A percentile compares a stretch with the other conserved stretches of the same genome.
These are phyloP conservation scores for Alouatta palliata DNA, from an alignment of 2,113 vertebrate genomes.

Conservation along the genomic window DNA sequence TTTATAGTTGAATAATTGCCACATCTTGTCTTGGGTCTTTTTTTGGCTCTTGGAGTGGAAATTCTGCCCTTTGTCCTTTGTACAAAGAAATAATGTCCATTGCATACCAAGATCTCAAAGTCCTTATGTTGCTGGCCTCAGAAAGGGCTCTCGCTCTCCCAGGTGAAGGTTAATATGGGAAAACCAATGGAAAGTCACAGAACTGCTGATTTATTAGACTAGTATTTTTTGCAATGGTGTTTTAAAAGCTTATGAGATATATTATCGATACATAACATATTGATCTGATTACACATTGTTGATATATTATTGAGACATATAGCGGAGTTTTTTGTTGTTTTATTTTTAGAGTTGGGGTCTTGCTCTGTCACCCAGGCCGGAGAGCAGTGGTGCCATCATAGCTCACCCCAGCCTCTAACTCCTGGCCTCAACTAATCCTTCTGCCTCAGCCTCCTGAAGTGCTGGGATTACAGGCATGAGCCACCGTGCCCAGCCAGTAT, in stretches of 20 bases:
- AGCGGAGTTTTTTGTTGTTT: not conserved
- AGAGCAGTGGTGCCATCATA: not conserved
- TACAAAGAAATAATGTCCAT: not conserved
- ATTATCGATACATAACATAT: not conserved
- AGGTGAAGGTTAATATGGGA: not conserved
- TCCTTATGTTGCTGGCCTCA: not conserved
- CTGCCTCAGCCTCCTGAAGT: not conserved
- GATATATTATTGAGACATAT: not conserved
- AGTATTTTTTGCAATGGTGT: not conserved
- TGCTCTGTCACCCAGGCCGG: not conserved
- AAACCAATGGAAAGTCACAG: not conserved
- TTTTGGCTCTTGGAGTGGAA: conserved; percentile 27
- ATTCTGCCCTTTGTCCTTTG: conserved; percentile 41
- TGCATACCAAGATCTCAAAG: not conserved
- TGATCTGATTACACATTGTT: not conserved
- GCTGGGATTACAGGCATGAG: not conserved
- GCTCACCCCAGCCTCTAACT: not conserved
- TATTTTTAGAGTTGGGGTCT: not conserved
- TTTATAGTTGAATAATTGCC: conserved; percentile 18
- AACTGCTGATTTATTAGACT: not conserved
- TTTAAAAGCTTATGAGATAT: not conserved
- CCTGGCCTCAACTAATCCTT: not conserved
- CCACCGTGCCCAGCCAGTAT: not conserved
- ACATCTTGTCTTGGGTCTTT: not conserved
- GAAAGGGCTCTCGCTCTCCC: not conserved